A percentile compares a stretch with the other conserved stretches of the same genome.
These are phyloP conservation scores for Leptopilina clavipes DNA, from an alignment of 1,140 invertebrate genomes.

Conservation along the genomic window DNA sequence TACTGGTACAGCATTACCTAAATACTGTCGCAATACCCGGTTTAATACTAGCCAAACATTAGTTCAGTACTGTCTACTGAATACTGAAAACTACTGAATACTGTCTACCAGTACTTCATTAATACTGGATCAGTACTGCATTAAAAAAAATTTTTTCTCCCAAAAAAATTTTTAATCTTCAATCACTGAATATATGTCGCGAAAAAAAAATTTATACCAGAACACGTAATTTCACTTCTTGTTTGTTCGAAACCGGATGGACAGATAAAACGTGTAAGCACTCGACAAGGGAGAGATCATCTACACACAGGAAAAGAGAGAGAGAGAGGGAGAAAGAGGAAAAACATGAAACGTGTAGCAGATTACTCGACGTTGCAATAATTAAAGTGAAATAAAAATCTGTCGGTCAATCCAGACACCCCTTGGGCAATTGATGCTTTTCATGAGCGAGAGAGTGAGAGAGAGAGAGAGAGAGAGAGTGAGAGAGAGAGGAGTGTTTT, in stretches of 20 bases:
- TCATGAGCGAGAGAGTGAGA: neutral
- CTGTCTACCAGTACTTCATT: no score
- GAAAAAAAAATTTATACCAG: neutral
- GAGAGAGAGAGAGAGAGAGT: no score
- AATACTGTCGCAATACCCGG: no score
- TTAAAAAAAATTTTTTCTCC: no score
- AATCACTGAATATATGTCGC: neutral
- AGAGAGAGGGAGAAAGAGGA: conserved; percentile 33
- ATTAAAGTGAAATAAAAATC: conserved; percentile 61
- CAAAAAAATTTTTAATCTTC: no score
- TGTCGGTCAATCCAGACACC: conserved; percentile 50
- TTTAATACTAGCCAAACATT: no score
- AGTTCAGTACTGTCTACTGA: no score
- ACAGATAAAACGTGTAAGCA: conserved; percentile 29
- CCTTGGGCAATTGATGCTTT: conserved; percentile 37
- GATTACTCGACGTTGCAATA: conserved; percentile 58
- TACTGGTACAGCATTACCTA: no score
- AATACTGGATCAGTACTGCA: no score
- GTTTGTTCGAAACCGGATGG: neutral
- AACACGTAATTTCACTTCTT: conserved; percentile 26
- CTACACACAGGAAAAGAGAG: conserved; percentile 34
- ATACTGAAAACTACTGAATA: no score
- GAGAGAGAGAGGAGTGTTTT: neutral
- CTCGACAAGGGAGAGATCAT: conserved; percentile 25
- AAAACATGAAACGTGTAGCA: conserved; percentile 51